Evolutionary conservation across 2,888 invertebrate species (phyloP), one percentile per base, ranked within the genome.

Genomic region (Emesis russula): DNA sequence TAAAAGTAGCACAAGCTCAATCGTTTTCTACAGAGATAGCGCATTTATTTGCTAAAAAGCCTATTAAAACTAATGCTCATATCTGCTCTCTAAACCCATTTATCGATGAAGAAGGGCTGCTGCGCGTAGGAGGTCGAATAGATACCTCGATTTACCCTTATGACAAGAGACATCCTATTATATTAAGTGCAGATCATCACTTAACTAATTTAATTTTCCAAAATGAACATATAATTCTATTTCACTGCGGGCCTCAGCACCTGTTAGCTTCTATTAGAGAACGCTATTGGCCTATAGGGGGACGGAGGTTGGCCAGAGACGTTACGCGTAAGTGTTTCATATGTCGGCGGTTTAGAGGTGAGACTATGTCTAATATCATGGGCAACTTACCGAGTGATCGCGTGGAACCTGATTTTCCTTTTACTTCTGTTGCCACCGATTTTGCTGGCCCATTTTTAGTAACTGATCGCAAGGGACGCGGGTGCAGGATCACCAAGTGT

Each of bases 111-210:
- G 41, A 41, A 5, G 18, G 44, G 2, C 1, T 90, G 53, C 85
- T 91, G n/a, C 71, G 91, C 63, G 91, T 91, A 6, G 89, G 91
- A 48, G 90, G 93, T 4, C 77, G 93, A 11, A 63, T 92, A 13
- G 44, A 77, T n/a, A 36, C 75, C 66, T 66, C 66, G 0, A 9
- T 66, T 3, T 66, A 66, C 25, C 66, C 25, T 4, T 66, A 66
- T 11, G 66, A 66, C 2, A 25, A 66, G 31, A 66, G 9, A n/a
- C 66, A 66, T 11, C 66, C 58, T 7, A 58, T 58, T 18, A 6
- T 58, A 58, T 3, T 58, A 58, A 18, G 18, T 58, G 58, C 58
- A 18, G 6, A 58, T 58, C 58, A 58, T 58, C 11, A 18, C 6
- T 58, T 58, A 18, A 18, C 58, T 18, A 58, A 58, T 18, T 9